These are phyloP conservation scores for Clarias fuscus DNA, from an alignment of 2,797 vertebrate genomes.

Conservation along the genomic window DNA sequence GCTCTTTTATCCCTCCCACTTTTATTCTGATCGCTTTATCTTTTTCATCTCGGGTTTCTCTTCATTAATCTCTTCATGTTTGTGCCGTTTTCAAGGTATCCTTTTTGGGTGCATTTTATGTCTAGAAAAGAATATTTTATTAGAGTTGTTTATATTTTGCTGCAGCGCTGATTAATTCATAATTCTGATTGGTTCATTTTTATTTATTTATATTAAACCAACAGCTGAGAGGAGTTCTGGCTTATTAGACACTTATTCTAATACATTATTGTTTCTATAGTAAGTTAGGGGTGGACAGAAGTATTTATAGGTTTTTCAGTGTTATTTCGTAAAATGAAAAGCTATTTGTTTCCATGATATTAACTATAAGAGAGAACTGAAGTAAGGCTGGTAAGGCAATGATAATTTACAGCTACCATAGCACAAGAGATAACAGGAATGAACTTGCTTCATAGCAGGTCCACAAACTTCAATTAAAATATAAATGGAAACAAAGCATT, in stretches of 20 bases:
- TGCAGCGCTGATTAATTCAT: not conserved
- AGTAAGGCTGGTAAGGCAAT: not conserved
- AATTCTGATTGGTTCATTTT: not conserved
- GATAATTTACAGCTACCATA: not conserved
- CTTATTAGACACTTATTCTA: not conserved
- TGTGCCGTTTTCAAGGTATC: not conserved
- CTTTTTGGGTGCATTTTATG: not conserved
- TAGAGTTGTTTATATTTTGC: not conserved
- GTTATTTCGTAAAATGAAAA: not conserved
- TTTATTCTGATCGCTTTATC: slow-evolving; percentile 17
- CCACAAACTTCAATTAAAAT: not conserved
- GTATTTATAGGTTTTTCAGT: not conserved
- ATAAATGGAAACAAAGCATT: not conserved
- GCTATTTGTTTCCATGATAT: not conserved
- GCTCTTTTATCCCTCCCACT: slow-evolving; percentile 6
- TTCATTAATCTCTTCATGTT: not conserved
- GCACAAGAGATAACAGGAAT: not conserved
- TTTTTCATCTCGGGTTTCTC: not conserved
- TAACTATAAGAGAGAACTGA: not conserved
- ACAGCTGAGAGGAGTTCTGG: not conserved
- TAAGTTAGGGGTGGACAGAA: not conserved
- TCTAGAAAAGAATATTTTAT: not conserved
- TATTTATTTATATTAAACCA: not conserved
- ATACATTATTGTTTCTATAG: not conserved
- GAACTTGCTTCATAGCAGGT: not conserved